phyloP scores from a whole-genome alignment of 2,113 vertebrate genomes.

The Centropristis striata region DNA sequence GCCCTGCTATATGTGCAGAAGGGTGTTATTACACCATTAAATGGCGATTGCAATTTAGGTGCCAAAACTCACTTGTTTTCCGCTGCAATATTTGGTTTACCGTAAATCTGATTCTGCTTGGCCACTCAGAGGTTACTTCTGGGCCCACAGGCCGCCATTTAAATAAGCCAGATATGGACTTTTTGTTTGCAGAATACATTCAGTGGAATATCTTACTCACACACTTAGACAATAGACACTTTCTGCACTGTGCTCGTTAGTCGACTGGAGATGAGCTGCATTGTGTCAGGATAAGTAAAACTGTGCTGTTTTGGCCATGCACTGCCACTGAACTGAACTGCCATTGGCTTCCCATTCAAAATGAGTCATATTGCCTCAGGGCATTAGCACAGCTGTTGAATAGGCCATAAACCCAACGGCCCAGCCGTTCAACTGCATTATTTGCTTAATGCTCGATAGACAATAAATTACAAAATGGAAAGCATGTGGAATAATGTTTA shows the following conservation, averaged over 20 bases:
- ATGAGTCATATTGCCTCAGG: conserved; percentile 56
- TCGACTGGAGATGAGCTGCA: conserved; percentile 7
- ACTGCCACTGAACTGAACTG: conserved; percentile 36
- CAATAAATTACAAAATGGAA: conserved; percentile 50
- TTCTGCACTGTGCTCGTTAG: not conserved
- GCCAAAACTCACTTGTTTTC: too few species aligned
- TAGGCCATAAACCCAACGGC: conserved; percentile 56
- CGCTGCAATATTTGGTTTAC: too few species aligned
- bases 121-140: too few species aligned
- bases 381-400: conserved; percentile 64
- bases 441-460: conserved; percentile 46
- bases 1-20: too few species aligned
- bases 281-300: conserved; percentile 9
- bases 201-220: not conserved
- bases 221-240: not conserved
- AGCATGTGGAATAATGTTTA: conserved; percentile 64
- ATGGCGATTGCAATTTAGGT: too few species aligned
- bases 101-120: too few species aligned
- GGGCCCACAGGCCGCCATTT: too few species aligned
- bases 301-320: conserved; percentile 18
- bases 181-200: not conserved
- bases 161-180: not conserved
- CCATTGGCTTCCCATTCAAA: conserved; percentile 38
- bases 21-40: too few species aligned
- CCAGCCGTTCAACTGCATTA: conserved; percentile 34